Conservation (phyloP, 2,888 invertebrate species). For the Papilio gigon region DNA sequence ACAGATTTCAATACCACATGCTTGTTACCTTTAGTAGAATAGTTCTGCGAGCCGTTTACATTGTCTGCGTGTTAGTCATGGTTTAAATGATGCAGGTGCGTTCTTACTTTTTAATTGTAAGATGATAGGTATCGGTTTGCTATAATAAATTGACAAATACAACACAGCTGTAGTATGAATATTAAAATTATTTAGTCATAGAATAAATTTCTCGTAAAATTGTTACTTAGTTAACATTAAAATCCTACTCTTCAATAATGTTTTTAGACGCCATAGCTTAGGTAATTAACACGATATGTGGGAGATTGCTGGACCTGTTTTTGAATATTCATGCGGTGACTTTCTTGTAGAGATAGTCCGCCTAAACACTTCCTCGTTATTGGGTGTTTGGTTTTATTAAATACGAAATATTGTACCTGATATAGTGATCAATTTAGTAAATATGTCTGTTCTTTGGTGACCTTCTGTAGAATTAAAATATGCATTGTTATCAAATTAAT, state of each 20-base stretch:
- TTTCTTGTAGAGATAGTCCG: conserved; percentile 21
- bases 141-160: neutral
- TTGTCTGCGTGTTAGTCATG: neutral
- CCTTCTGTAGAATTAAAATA: neutral
- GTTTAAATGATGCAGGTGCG: neutral
- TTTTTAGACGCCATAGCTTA: neutral
- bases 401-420: neutral
- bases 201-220: neutral
- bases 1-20: neutral
- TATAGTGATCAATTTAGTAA: too few relatives aligned
- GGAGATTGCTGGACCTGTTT: neutral
- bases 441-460: conserved; percentile 12
- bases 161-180: neutral
- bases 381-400: neutral
- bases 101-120: neutral
- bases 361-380: conserved; percentile 16
- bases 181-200: neutral
- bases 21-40: neutral
- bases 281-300: conserved; percentile 18
- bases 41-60: neutral
- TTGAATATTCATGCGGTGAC: conserved; percentile 30
- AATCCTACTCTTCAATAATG: neutral
- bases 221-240: neutral
- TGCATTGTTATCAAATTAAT: too few relatives aligned
- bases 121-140: neutral